Conservation (phyloP, 2,113 vertebrate species). For the Corynorhinus townsendii region DNA sequence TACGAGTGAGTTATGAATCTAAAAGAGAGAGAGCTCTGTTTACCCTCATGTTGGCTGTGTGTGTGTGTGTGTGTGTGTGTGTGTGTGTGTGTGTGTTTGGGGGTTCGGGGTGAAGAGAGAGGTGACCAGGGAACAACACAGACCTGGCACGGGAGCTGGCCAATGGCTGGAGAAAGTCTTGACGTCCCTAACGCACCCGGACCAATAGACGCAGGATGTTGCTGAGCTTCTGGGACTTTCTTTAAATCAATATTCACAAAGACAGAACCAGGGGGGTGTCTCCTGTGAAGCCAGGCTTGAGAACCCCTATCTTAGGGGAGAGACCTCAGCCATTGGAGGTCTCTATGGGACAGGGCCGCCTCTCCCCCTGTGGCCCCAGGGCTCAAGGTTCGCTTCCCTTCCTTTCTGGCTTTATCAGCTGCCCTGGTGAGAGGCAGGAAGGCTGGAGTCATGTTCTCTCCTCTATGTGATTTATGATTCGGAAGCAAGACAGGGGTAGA, state of each 20-base stretch:
- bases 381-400: conserved; percentile 77
- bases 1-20: not conserved
- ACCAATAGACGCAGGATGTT: not conserved
- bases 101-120: not conserved
- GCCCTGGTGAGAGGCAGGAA: conserved; percentile 74
- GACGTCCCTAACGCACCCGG: not conserved
- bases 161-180: not conserved
- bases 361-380: conserved; percentile 68
- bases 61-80: not conserved
- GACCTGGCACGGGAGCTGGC: not conserved
- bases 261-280: not conserved
- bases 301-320: not conserved
- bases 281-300: not conserved
- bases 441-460: conserved; percentile 70
- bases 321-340: not conserved
- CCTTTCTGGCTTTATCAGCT: conserved; percentile 75
- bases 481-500: conserved; percentile 73
- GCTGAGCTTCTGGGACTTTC: not conserved
- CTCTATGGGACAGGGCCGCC: conserved; percentile 42
- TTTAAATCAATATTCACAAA: not conserved
- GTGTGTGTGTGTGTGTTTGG: not conserved
- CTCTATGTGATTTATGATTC: conserved; percentile 81
- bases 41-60: fast-evolving
- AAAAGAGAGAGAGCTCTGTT: not conserved
- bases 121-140: not conserved